Conservation (phyloP, 2,888 invertebrate genomes). For the Andrena hattorfiana region DNA sequence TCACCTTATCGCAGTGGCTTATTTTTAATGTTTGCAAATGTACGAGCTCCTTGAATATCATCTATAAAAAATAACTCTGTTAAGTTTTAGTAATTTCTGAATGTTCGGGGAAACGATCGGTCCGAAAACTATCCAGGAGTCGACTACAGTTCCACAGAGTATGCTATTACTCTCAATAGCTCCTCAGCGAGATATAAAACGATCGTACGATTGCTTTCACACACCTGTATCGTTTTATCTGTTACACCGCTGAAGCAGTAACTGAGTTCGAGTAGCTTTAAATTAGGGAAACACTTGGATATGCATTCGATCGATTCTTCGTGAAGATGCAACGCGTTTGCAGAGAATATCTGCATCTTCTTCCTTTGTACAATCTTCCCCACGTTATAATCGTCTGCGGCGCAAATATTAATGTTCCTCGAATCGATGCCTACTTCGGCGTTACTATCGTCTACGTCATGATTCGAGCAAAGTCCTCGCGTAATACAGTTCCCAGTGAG, state of each 20-base stretch:
- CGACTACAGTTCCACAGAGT: background rate
- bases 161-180: too few species aligned
- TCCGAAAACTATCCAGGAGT: constrained; percentile 16
- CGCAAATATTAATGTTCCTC: constrained; percentile 56
- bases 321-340: constrained; percentile 88
- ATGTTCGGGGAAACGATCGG: constrained; percentile 22
- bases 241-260: constrained; percentile 91
- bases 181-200: background rate
- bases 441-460: background rate
- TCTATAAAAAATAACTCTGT: constrained; percentile 83
- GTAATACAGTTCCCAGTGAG: constrained; percentile 88
- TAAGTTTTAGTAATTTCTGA: constrained; percentile 32
- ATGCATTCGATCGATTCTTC: constrained; percentile 88
- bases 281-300: constrained; percentile 87
- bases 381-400: background rate
- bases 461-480: constrained; percentile 84
- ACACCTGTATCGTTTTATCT: constrained; percentile 87
- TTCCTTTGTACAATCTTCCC: constrained; percentile 80
- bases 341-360: constrained; percentile 86
- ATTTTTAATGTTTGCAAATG: constrained; percentile 88
- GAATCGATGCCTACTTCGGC: constrained; percentile 17
- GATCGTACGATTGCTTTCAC: background rate
- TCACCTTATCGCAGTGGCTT: constrained; percentile 89
- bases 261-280: constrained; percentile 88
- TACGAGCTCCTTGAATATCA: constrained; percentile 88